These are phyloP conservation scores for Galeruca laticollis DNA, from an alignment of 2,888 invertebrate species.

Conservation along the genomic window DNA sequence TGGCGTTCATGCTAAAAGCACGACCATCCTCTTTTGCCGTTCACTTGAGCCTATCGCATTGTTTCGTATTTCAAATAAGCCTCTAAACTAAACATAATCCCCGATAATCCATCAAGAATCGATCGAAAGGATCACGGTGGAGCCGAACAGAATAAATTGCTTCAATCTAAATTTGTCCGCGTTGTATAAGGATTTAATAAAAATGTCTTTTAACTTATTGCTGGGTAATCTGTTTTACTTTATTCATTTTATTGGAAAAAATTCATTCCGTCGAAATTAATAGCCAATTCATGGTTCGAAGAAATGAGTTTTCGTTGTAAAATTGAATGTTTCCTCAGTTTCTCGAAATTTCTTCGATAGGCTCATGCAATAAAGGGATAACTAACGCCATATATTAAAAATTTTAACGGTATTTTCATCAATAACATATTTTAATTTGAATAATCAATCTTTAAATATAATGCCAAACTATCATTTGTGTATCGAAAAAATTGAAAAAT, in stretches of 20 bases:
- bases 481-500: too few relatives aligned
- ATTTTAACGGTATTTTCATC: too few relatives aligned
- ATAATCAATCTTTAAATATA: too few relatives aligned
- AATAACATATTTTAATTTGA: too few relatives aligned
- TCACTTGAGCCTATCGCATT: slow-evolving; percentile 6
- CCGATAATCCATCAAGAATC: slow-evolving; percentile 22
- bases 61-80: slow-evolving; percentile 18
- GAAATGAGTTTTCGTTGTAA: too few relatives aligned
- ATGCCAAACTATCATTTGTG: too few relatives aligned
- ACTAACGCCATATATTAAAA: too few relatives aligned
- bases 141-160: slow-evolving; percentile 15
- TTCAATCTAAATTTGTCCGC: slow-evolving; percentile 28
- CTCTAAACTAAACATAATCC: slow-evolving; percentile 25
- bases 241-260: not conserved
- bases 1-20: slow-evolving; percentile 7
- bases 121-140: slow-evolving; percentile 19
- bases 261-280: not conserved
- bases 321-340: too few relatives aligned
- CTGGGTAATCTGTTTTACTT: not conserved
- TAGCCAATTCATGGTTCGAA: too few relatives aligned
- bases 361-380: too few relatives aligned
- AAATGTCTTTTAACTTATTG: slow-evolving; percentile 18
- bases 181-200: slow-evolving; percentile 32
- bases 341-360: too few relatives aligned
- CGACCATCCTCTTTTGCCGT: not conserved